Percentiles rank a stretch among this genome's conserved stretches.
Evolutionary conservation across 1,140 invertebrate genomes (phyloP).

Genomic region (Venturia canescens): DNA sequence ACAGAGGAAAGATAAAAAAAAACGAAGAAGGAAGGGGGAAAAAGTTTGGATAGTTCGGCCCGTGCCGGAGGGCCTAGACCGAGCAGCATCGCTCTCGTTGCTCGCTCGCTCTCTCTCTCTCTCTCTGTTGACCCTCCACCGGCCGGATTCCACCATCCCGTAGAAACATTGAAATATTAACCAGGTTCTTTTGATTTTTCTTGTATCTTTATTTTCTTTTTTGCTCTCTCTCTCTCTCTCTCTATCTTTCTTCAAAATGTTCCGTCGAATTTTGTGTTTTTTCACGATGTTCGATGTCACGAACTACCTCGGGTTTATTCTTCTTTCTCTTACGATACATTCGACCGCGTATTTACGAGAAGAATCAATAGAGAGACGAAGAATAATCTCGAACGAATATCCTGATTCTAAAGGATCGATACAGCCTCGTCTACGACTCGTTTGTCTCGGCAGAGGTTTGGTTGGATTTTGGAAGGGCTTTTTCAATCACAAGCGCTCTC

Average conservation of each 20-base stretch:
- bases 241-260: slow-evolving; percentile 13
- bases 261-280: slow-evolving; percentile 38
- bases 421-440: slow-evolving; percentile 69
- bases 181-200: not conserved
- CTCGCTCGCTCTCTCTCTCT: slow-evolving; percentile 32
- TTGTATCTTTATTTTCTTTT: not conserved
- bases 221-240: slow-evolving; percentile 29
- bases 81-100: not conserved
- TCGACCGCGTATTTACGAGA: slow-evolving; percentile 48
- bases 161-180: slow-evolving; percentile 23
- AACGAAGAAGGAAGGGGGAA: slow-evolving; percentile 19
- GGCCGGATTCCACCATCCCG: slow-evolving; percentile 18
- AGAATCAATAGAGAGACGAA: not conserved
- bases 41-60: slow-evolving; percentile 20
- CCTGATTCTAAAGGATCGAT: slow-evolving; percentile 24
- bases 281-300: slow-evolving; percentile 40
- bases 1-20: slow-evolving; percentile 9
- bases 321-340: slow-evolving; percentile 57
- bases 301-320: slow-evolving; percentile 53
- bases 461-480: slow-evolving; percentile 87
- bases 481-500: slow-evolving; percentile 86
- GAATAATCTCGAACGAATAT: slow-evolving; percentile 25
- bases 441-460: slow-evolving; percentile 82
- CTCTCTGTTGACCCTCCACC: not conserved
- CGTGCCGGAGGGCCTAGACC: not conserved